These are phyloP conservation scores for Echiichthys vipera DNA, from an alignment of 2,797 vertebrate genomes.

Conservation along the genomic window DNA sequence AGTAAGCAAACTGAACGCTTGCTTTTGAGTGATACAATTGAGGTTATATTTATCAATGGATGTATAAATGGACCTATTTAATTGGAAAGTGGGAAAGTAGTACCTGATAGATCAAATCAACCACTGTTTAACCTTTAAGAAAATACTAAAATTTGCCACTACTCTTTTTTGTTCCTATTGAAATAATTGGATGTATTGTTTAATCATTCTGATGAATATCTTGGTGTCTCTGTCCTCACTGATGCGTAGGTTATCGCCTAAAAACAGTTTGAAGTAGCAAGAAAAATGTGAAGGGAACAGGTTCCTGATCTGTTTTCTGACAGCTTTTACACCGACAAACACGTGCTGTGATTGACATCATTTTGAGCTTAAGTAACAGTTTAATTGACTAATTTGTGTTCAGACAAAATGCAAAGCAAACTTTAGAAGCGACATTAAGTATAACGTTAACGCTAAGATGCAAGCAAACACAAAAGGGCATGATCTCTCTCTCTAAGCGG, in stretches of 20 bases:
- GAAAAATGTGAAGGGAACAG: too few species aligned
- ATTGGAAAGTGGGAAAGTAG: not conserved
- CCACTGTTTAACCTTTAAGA: not conserved
- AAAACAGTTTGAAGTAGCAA: too few species aligned
- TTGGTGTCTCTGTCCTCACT: too few species aligned
- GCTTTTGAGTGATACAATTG: too few species aligned
- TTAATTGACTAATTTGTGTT: not conserved
- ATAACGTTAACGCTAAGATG: not conserved
- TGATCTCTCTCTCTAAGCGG: not conserved
- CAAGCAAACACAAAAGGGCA: not conserved
- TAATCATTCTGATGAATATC: not conserved
- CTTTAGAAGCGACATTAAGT: not conserved
- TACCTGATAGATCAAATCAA: not conserved
- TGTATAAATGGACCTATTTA: not conserved
- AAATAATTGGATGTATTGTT: not conserved
- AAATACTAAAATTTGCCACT: not conserved
- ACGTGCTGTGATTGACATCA: not conserved
- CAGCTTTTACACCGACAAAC: not conserved
- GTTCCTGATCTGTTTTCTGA: too few species aligned
- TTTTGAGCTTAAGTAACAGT: not conserved
- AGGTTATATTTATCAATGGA: not conserved
- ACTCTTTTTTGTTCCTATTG: too few species aligned
- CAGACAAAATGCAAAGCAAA: not conserved
- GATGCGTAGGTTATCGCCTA: too few species aligned
- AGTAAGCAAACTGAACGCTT: not conserved